These are phyloP conservation scores for Dolichopus griseipennis DNA, from an alignment of 2,888 invertebrate genomes.

Conservation along the genomic window DNA sequence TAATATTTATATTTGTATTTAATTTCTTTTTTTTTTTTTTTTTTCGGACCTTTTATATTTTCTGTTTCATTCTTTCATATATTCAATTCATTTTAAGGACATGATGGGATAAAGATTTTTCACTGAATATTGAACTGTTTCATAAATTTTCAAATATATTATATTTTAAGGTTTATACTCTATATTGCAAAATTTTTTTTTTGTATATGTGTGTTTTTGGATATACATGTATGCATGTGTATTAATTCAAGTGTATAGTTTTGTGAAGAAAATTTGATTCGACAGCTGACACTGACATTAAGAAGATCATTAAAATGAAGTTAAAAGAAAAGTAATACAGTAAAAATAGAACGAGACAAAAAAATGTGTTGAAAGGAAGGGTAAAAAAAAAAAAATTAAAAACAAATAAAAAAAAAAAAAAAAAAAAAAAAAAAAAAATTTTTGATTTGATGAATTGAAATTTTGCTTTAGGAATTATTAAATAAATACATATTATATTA, in stretches of 20 bases:
- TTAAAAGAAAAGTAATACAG: not conserved
- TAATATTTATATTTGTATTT: not conserved
- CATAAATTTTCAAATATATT: no score
- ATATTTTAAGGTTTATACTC: no score
- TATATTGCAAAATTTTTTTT: no score
- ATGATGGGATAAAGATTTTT: not conserved
- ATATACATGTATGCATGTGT: no score
- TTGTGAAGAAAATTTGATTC: not conserved
- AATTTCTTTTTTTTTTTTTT: not conserved
- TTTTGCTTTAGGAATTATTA: not conserved
- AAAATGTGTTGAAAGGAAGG: no score
- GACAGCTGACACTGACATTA: not conserved
- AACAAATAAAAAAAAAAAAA: not conserved
- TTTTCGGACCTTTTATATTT: not conserved
- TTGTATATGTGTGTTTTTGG: no score
- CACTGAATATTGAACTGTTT: not conserved
- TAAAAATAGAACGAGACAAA: not conserved
- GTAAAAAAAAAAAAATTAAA: no score
- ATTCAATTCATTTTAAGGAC: not conserved
- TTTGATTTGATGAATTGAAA: not conserved
- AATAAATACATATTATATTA: not conserved
- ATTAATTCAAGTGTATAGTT: no score
- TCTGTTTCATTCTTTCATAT: not conserved
- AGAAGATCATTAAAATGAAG: constrained; percentile 1
- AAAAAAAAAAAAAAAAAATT: not conserved